A percentile compares a stretch with the other conserved stretches of the same genome.
These are phyloP conservation scores for Ascaphus truei DNA, from an alignment of 2,113 vertebrate genomes.

Conservation along the genomic window DNA sequence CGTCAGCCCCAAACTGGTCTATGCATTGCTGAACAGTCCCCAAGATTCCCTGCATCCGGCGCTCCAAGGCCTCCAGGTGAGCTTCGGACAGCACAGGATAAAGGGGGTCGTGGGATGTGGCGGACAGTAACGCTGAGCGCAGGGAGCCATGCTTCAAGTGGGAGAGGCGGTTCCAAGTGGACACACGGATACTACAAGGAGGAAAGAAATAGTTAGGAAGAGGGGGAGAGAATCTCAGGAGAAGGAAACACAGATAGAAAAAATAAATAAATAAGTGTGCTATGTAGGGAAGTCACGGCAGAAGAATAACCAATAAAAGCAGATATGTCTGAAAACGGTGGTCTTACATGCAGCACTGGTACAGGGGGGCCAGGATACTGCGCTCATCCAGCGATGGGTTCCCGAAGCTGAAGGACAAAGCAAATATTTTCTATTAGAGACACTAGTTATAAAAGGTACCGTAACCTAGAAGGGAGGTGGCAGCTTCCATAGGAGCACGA, in stretches of 20 bases:
- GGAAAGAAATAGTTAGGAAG: not conserved
- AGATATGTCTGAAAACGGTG: not conserved
- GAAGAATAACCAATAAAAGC: not conserved
- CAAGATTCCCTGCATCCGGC: conserved; percentile 79
- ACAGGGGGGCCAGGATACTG: conserved; percentile 94
- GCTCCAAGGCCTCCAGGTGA: conserved; percentile 83
- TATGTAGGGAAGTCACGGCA: not conserved
- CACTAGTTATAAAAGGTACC: not conserved
- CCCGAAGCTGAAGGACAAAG: conserved; percentile 81
- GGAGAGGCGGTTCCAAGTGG: conserved; percentile 93
- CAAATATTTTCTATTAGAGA: conserved; percentile 32
- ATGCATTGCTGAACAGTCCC: conserved; percentile 90
- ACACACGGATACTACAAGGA: conserved; percentile 82
- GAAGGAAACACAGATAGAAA: not conserved
- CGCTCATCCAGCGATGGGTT: conserved; percentile 91
- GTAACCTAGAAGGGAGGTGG: no score
- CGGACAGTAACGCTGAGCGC: conserved; percentile 82
- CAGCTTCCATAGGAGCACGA: no score
- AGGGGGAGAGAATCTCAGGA: not conserved
- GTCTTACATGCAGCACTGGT: conserved; percentile 99
- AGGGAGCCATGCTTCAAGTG: conserved; percentile 80
- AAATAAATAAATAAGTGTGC: not conserved
- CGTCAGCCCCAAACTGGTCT: conserved; percentile 84
- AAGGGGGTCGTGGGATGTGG: conserved; percentile 83
- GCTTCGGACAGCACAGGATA: conserved; percentile 76